Evolutionary conservation across 2,888 invertebrate genomes (phyloP).

Genomic region (Ellobium chinense): DNA sequence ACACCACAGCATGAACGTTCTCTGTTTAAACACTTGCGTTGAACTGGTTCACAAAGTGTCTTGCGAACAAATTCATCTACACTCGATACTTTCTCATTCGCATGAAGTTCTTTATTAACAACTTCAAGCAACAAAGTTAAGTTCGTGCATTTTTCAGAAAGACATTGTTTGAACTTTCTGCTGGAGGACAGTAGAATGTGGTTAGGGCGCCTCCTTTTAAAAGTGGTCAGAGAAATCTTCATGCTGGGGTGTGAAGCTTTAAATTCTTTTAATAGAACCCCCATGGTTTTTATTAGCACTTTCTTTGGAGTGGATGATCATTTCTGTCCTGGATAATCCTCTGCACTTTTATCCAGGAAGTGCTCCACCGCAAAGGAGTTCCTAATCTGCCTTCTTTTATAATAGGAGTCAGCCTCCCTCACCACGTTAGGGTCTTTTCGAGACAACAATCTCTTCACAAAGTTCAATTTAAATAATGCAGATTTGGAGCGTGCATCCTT

Average conservation of each 20-base stretch:
- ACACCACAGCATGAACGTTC: background rate
- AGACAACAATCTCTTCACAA: too few relatives aligned
- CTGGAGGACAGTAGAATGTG: slow-evolving; percentile 3
- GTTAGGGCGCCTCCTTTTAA: background rate
- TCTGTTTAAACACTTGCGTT: background rate
- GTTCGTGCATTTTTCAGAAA: background rate
- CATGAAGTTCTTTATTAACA: too few relatives aligned
- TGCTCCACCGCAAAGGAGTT: background rate
- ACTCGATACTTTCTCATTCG: background rate
- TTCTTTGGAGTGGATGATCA: background rate
- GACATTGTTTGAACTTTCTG: background rate
- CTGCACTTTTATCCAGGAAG: background rate
- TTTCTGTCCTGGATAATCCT: background rate
- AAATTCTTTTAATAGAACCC: background rate
- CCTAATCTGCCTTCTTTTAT: background rate
- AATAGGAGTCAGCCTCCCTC: background rate
- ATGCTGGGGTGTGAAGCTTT: background rate
- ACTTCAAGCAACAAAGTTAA: too few relatives aligned
- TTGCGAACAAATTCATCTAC: background rate
- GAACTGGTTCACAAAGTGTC: background rate
- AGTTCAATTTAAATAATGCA: too few relatives aligned
- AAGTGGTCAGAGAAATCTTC: background rate
- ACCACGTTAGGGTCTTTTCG: too few relatives aligned
- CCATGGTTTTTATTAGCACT: background rate
- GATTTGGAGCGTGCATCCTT: too few relatives aligned